phyloP scores from a whole-genome alignment of 2,888 invertebrate genomes.

The Heliconius hortense region DNA sequence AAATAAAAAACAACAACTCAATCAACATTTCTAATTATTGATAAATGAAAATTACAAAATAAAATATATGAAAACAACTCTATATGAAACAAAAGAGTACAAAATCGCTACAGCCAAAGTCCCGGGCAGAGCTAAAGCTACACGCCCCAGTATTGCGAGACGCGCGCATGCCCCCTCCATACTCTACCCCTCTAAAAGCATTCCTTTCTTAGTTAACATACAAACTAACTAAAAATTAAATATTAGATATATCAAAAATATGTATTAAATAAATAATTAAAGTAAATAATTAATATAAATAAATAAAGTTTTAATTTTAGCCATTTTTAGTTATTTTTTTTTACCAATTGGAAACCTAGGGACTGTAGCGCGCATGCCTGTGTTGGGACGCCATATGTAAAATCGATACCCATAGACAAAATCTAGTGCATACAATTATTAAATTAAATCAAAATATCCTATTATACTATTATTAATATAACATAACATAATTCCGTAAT shows the following conservation, averaged over 20 bases:
- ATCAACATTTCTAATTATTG: not conserved
- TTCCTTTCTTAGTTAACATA: not conserved
- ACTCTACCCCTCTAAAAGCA: not conserved
- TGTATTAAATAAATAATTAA: not conserved
- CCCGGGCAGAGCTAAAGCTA: conserved; percentile 7
- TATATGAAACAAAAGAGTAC: not conserved
- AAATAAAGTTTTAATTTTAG: not conserved
- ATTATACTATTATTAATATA: not conserved
- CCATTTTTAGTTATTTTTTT: not conserved
- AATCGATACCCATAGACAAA: not conserved
- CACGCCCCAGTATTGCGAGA: not conserved
- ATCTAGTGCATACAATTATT: not conserved
- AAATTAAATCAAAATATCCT: not conserved
- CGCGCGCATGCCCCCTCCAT: not conserved
- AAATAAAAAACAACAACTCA: not conserved
- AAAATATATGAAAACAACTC: not conserved
- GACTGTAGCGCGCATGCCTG: not conserved
- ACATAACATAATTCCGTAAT: no score
- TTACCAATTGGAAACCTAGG: not conserved
- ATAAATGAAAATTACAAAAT: not conserved
- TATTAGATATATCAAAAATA: not conserved
- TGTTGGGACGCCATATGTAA: not conserved
- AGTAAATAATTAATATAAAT: not conserved
- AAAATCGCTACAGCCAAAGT: not conserved
- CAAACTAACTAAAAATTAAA: not conserved